phyloP scores from a whole-genome alignment of 2,888 invertebrate genomes.

The Drepanosiphum platanoidis region DNA sequence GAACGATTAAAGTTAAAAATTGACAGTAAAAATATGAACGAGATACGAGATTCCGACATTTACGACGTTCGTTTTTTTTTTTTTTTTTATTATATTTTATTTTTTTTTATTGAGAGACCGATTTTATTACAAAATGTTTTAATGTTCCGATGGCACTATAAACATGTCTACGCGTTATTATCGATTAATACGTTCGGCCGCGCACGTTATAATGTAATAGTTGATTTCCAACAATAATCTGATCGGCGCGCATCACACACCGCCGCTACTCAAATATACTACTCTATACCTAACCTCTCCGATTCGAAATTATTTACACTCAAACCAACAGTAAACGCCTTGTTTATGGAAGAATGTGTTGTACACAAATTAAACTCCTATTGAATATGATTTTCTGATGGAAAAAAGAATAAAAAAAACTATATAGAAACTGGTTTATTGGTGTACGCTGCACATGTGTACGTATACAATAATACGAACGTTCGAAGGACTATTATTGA shows the following conservation, averaged over 20 bases:
- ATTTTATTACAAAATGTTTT: conserved; percentile 14
- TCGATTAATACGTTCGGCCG: not conserved
- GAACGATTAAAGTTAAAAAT: conserved; percentile 31
- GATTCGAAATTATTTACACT: not conserved
- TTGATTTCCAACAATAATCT: not conserved
- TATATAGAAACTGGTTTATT: conserved; percentile 29
- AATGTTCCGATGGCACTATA: not conserved
- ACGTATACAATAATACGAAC: not conserved
- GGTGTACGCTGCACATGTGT: no score
- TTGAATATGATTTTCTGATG: not conserved
- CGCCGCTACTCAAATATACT: not conserved
- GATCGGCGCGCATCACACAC: no score
- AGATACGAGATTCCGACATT: conserved; percentile 31
- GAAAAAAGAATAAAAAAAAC: conserved; percentile 6
- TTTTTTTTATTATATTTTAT: no score
- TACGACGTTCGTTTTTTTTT: not conserved
- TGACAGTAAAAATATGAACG: conserved; percentile 31
- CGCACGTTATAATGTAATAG: not conserved
- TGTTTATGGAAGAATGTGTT: conserved; percentile 10
- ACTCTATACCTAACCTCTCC: not conserved
- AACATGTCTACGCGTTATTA: not conserved
- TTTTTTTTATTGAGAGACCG: no score
- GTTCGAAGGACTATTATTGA: not conserved
- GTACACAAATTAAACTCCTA: not conserved
- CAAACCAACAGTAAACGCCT: not conserved